These are phyloP conservation scores for Oscheius sp. DNA, from an alignment of 1,140 invertebrate species.

Conservation along the genomic window DNA sequence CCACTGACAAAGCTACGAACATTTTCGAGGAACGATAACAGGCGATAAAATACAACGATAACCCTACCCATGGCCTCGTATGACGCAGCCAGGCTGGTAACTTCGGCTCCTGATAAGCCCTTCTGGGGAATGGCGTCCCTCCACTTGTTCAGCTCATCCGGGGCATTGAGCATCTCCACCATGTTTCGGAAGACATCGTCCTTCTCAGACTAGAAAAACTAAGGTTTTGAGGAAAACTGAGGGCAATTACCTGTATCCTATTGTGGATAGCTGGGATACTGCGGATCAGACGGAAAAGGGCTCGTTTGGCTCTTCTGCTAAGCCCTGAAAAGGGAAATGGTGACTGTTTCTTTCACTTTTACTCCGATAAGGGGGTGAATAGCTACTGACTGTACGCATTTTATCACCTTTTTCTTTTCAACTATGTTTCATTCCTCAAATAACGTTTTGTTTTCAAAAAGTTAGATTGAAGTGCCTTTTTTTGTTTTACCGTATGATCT, in stretches of 20 bases:
- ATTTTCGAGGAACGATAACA: neutral
- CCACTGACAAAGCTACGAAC: too few species aligned
- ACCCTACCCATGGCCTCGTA: neutral
- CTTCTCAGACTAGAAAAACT: slow-evolving; percentile 19
- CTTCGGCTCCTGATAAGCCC: neutral
- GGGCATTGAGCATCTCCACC: slow-evolving; percentile 68
- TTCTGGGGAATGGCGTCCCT: neutral
- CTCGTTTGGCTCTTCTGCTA: neutral
- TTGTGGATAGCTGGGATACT: neutral
- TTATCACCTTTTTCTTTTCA: too few species aligned
- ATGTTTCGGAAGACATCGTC: slow-evolving; percentile 42
- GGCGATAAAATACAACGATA: neutral
- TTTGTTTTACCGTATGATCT: too few species aligned
- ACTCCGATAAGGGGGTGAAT: too few species aligned
- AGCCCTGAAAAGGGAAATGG: neutral
- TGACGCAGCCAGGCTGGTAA: neutral
- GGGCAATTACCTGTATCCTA: neutral
- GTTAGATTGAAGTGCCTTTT: too few species aligned
- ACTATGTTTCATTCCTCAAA: too few species aligned
- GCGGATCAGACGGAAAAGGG: neutral
- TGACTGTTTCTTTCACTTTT: too few species aligned
- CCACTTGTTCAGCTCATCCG: neutral
- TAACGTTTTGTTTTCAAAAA: too few species aligned
- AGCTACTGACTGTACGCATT: too few species aligned
- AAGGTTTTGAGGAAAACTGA: neutral